These are phyloP conservation scores for Perdita meconis DNA, from an alignment of 2,888 invertebrate genomes.

Conservation along the genomic window DNA sequence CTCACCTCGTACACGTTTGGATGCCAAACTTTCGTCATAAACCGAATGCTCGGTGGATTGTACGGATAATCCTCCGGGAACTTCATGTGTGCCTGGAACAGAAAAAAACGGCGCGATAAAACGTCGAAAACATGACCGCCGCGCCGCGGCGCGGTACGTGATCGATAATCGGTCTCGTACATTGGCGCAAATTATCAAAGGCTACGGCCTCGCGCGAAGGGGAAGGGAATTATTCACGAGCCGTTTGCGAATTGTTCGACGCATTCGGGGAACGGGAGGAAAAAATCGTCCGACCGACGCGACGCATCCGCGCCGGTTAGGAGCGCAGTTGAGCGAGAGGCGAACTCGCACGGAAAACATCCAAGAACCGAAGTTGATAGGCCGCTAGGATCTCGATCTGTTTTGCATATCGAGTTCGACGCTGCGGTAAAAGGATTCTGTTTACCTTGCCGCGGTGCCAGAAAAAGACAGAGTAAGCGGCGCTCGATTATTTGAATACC, in stretches of 20 bases:
- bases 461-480: neutral
- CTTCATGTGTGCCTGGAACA: slow-evolving; percentile 96
- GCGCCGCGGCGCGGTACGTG: neutral
- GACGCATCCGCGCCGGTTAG: no score
- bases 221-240: slow-evolving; percentile 24
- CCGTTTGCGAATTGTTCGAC: slow-evolving; percentile 29
- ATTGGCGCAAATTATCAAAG: slow-evolving; percentile 18
- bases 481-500: neutral
- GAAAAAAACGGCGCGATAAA: slow-evolving; percentile 4
- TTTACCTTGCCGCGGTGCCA: neutral
- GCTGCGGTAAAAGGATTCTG: neutral
- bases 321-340: neutral
- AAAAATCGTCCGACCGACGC: neutral
- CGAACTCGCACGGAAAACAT: slow-evolving; percentile 31
- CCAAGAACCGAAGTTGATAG: neutral
- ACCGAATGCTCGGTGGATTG: slow-evolving; percentile 98
- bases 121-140: neutral
- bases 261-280: neutral
- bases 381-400: slow-evolving; percentile 13
- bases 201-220: neutral
- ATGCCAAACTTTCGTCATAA: slow-evolving; percentile 99
- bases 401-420: slow-evolving; percentile 14
- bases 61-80: slow-evolving; percentile 99
- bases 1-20: slow-evolving; percentile 99
- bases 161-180: neutral